Evolutionary conservation across 2,113 vertebrate species (phyloP).

Genomic region (Syrmaticus mikado): DNA sequence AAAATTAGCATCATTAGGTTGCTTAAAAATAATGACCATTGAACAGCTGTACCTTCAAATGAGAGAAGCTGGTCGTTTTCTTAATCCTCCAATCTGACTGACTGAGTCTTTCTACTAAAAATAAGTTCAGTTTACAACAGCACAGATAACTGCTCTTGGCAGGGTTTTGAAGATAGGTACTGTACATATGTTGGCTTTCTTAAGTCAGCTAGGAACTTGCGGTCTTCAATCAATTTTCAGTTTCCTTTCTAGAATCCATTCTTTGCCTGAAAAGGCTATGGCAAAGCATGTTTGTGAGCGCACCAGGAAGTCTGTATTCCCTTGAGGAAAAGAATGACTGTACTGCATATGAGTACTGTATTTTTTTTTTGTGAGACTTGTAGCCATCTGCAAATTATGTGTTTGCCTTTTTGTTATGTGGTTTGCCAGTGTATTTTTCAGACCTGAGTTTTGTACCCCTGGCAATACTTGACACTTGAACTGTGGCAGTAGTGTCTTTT

Average conservation of each 20-base stretch:
- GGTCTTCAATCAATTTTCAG: background rate
- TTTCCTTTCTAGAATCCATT: background rate
- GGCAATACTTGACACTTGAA: background rate
- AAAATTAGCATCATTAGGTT: background rate
- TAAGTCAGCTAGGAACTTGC: background rate
- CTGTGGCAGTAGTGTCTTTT: background rate
- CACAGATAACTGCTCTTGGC: background rate
- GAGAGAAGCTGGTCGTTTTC: background rate
- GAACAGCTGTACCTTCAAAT: background rate
- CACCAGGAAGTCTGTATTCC: background rate
- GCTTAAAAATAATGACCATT: background rate
- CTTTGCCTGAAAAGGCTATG: background rate
- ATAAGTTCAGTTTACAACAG: accelerated
- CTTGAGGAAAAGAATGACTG: background rate
- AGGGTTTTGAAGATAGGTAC: background rate
- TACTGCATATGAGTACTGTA: background rate
- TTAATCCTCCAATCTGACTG: background rate
- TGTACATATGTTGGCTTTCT: background rate
- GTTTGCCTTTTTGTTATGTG: background rate
- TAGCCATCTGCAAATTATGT: background rate
- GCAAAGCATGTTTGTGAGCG: background rate
- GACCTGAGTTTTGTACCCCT: background rate
- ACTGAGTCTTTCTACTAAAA: background rate
- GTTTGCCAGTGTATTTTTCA: background rate
- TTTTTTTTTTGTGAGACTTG: background rate